These are phyloP conservation scores for Todiramphus chloris DNA, from an alignment of 2,113 vertebrate genomes.

Conservation along the genomic window DNA sequence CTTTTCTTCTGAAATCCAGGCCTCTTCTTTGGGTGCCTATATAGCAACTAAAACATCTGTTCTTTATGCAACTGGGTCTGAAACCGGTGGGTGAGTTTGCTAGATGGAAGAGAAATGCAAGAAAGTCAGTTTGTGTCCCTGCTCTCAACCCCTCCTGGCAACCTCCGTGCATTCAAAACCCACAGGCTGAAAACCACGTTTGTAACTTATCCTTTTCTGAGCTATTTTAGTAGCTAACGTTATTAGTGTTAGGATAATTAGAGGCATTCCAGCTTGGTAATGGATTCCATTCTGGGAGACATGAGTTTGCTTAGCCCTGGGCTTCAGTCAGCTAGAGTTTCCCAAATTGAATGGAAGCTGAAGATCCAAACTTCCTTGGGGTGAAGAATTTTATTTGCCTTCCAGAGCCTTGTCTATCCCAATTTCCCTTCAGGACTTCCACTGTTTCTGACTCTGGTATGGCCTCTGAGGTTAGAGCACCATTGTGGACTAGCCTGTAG, in stretches of 20 bases:
- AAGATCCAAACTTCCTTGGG: constrained; percentile 17
- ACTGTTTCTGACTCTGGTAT: neutral
- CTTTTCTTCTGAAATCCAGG: neutral
- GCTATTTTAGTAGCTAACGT: constrained; percentile 29
- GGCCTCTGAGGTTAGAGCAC: neutral
- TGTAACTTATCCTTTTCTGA: constrained; percentile 30
- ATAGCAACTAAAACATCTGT: neutral
- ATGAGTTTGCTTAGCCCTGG: constrained; percentile 35
- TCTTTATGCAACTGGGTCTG: neutral
- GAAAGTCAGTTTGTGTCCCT: neutral
- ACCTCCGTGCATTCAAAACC: neutral
- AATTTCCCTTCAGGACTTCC: neutral
- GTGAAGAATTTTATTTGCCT: neutral
- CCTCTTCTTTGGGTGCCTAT: neutral
- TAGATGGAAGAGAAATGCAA: neutral
- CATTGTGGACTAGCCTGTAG: neutral
- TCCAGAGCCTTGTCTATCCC: constrained; percentile 23
- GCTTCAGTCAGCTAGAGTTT: constrained; percentile 42
- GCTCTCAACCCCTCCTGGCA: constrained; percentile 19
- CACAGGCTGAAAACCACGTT: constrained; percentile 14
- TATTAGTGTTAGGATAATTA: constrained; percentile 35
- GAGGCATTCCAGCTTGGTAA: constrained; percentile 30
- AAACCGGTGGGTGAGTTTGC: neutral
- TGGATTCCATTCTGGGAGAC: constrained; percentile 34
- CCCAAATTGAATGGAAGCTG: constrained; percentile 25